Conservation (phyloP, 2,888 invertebrate species). For the Lissonota sp. region DNA sequence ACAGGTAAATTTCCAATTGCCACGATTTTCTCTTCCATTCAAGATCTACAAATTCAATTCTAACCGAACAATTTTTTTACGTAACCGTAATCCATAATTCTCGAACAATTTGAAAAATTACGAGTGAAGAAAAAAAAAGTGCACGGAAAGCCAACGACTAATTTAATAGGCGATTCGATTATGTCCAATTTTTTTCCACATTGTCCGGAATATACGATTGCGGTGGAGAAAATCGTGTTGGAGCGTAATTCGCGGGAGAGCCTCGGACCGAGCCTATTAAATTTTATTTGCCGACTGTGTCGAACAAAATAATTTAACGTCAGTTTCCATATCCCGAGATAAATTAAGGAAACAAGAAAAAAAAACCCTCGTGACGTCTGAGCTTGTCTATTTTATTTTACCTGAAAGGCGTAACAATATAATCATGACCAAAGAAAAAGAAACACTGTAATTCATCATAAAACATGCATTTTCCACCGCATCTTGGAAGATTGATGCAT, state of each 20-base stretch:
- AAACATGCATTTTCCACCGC: too few relatives aligned
- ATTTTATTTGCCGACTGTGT: not conserved
- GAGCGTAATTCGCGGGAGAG: not conserved
- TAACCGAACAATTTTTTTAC: too few relatives aligned
- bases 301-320: not conserved
- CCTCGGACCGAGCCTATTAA: not conserved
- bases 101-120: too few relatives aligned
- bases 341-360: not conserved
- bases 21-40: too few relatives aligned
- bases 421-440: not conserved
- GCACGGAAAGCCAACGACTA: constrained; percentile 66
- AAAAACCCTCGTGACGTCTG: not conserved
- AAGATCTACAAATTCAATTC: too few relatives aligned
- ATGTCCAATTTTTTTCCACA: not conserved
- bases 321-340: not conserved
- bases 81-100: too few relatives aligned
- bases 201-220: not conserved
- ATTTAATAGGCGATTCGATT: constrained; percentile 2
- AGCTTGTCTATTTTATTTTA: not conserved
- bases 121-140: constrained; percentile 51
- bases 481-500: constrained; percentile 1
- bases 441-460: too few relatives aligned
- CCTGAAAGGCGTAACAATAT: not conserved
- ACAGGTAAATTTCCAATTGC: too few relatives aligned
- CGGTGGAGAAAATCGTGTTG: not conserved